Base-by-base conservation (phyloP, 2,888 invertebrate genomes). In the Camponotus fellah region DNA sequence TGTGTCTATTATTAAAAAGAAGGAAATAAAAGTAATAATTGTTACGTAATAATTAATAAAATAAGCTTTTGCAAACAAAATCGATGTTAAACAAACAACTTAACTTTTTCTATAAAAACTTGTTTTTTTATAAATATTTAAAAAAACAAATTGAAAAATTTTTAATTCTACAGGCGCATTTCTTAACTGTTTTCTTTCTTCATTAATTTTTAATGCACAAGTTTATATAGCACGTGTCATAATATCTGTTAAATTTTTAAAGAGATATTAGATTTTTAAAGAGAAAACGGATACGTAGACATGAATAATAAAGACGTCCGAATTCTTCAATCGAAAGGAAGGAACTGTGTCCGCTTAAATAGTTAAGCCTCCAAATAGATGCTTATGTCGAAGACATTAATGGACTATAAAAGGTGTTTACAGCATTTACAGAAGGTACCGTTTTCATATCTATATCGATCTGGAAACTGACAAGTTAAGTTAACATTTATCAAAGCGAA, bases 401-500 rank as follows among this genome's bases (percentile, higher is more conserved):
- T 12, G 14, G 21, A 2, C 37, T n/a, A 21, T 74, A 43, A 74
- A 72, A 74, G 43, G 2, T 40, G 17, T n/a, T 74, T 21, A 43
- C 12, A 2, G 2, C 49, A 14, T 21, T 56, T 14, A 26, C 26
- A 10, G 21, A 46, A 74, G 3, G 3, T 17, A n/a, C 21, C 26
- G 9, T 12, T 60, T 26, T 74, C 12, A 40, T 56, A 53, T 74
- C 26, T 74, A 43, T 12, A 32, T 60, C 12, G 26, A 60, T 74
- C 43, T 74, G 32, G 14, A 74, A 14, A 58, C 10, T 26, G 26
- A 14, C 58, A 17, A 66, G 12, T 53, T 40, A 40, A 17, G 26
- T 26, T 40, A 17, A 40, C 12, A 40, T 58, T 72, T 72, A 43
- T 37, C 21, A 0, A 60, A 60, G 10, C 0, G 26, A 40, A 60